Evolutionary conservation across 2,888 invertebrate species (phyloP).

Genomic region (Lycophotia porphyrea): DNA sequence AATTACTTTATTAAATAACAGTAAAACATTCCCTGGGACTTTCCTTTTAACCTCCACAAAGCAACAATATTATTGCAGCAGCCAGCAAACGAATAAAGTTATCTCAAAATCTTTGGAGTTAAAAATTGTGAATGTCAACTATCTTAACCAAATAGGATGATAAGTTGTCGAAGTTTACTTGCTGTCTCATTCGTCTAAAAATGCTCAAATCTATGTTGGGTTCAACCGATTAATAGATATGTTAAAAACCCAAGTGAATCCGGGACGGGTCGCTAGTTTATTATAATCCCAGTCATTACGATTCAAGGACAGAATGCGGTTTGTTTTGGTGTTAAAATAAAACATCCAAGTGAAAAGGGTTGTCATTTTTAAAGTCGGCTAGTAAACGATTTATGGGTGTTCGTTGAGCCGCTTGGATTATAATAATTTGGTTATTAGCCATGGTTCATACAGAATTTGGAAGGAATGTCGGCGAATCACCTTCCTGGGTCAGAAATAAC

Average conservation of each 20-base stretch:
- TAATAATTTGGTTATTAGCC: constrained; percentile 59
- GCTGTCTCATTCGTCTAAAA: neutral
- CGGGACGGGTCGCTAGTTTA: constrained; percentile 32
- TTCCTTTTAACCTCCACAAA: too few relatives aligned
- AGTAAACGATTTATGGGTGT: constrained; percentile 69
- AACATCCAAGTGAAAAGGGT: constrained; percentile 77
- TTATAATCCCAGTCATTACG: constrained; percentile 69
- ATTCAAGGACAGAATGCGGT: constrained; percentile 78
- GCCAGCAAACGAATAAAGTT: neutral
- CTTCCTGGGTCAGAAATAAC: constrained; percentile 23
- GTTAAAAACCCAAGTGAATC: constrained; percentile 11
- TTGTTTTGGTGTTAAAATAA: constrained; percentile 77
- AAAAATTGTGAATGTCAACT: neutral
- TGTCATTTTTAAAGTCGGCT: constrained; percentile 72
- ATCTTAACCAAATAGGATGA: neutral
- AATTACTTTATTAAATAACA: too few relatives aligned
- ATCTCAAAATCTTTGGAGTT: neutral
- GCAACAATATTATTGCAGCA: neutral
- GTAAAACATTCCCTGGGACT: too few relatives aligned
- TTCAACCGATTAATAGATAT: neutral
- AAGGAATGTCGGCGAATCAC: constrained; percentile 58
- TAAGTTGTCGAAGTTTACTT: neutral
- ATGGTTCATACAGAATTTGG: constrained; percentile 54
- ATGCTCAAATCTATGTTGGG: neutral
- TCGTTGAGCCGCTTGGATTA: constrained; percentile 34